Evolutionary conservation across 2,113 vertebrate species (phyloP).

Genomic region (Hippopotamus amphibius): DNA sequence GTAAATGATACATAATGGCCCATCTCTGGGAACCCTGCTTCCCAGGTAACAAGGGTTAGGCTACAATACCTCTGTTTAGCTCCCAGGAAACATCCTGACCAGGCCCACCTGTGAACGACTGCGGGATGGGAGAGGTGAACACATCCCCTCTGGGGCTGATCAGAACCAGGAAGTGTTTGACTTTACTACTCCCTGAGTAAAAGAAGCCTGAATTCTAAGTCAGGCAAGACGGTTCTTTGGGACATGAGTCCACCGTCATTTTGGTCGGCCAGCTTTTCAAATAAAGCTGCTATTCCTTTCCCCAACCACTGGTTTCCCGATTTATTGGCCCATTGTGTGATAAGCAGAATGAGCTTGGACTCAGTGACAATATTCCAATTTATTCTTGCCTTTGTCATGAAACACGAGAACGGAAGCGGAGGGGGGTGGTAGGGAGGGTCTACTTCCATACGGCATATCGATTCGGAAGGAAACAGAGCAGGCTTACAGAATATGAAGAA

Average conservation of each 20-base stretch:
- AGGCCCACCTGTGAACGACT: neutral
- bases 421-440: rapidly evolving
- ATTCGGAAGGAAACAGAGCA: neutral
- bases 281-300: neutral
- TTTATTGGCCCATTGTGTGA: neutral
- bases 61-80: neutral
- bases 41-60: neutral
- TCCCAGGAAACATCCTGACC: neutral
- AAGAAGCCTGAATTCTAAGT: neutral
- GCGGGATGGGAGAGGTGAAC: neutral
- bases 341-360: neutral
- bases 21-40: neutral
- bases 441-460: rapidly evolving
- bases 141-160: neutral
- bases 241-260: neutral
- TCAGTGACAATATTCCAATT: neutral
- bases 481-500: rapidly evolving
- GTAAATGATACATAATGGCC: neutral
- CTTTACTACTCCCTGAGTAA: neutral
- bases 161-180: neutral
- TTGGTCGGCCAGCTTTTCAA: neutral
- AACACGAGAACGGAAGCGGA: rapidly evolving
- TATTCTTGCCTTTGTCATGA: neutral
- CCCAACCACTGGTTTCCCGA: neutral
- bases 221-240: neutral